Evolutionary conservation across 2,888 invertebrate genomes (phyloP).

Genomic region (Spicauda simplicius): DNA sequence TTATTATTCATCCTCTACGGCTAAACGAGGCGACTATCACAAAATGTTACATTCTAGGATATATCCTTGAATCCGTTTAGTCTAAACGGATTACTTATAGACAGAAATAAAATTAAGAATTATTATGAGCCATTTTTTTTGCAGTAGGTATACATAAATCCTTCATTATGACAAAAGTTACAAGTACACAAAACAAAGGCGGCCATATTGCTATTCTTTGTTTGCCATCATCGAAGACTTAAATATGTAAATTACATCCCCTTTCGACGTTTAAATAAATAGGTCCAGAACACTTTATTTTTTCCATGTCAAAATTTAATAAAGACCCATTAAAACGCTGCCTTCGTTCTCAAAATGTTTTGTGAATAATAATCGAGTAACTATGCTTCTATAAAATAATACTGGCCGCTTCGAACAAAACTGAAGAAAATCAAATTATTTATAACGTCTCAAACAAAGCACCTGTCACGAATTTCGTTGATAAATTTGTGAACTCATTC

Average conservation of each 20-base stretch:
- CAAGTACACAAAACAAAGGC: constrained; percentile 11
- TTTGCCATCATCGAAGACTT: constrained; percentile 16
- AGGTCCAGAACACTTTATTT: constrained; percentile 32
- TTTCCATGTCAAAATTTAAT: constrained; percentile 40
- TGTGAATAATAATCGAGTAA: constrained; percentile 49
- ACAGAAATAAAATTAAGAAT: too few species aligned
- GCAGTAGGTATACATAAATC: too few species aligned
- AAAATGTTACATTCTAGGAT: too few species aligned
- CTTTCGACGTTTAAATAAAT: constrained; percentile 33
- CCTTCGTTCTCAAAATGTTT: constrained; percentile 43
- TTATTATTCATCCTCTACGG: too few species aligned
- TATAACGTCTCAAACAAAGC: constrained; percentile 38
- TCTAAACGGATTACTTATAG: too few species aligned
- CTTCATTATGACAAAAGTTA: not conserved
- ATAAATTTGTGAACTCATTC: constrained; percentile 34
- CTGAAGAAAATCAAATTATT: constrained; percentile 41
- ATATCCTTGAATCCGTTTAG: too few species aligned
- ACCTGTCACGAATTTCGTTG: constrained; percentile 38
- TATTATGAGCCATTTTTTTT: too few species aligned
- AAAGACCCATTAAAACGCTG: constrained; percentile 23
- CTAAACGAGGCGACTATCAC: too few species aligned
- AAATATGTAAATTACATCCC: constrained; percentile 30
- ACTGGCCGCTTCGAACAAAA: constrained; percentile 35
- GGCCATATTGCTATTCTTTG: not conserved
- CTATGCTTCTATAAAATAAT: constrained; percentile 29